Evolutionary conservation across 2,113 vertebrate species (phyloP).

Genomic region (Brachypodius melanocephalos): DNA sequence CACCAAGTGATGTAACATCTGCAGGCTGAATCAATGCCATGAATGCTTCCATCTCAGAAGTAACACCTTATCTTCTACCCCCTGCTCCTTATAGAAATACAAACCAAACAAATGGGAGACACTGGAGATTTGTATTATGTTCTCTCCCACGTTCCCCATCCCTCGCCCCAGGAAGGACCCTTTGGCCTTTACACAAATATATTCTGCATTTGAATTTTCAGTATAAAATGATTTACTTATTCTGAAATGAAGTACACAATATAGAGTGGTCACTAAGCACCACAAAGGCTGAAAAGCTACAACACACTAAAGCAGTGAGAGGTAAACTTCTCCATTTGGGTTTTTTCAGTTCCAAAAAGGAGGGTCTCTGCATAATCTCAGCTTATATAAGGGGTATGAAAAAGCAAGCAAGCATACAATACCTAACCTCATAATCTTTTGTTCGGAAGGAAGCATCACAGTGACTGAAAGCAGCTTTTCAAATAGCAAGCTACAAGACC

Average conservation of each 20-base stretch:
- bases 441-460: not conserved
- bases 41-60: not conserved
- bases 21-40: not conserved
- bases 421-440: not conserved
- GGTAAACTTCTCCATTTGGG: not conserved
- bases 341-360: not conserved
- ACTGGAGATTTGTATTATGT: not conserved
- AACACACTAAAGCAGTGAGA: not conserved
- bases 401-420: not conserved
- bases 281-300: not conserved
- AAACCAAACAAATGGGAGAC: not conserved
- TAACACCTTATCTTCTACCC: not conserved
- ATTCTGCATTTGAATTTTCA: not conserved
- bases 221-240: not conserved
- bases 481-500: not conserved
- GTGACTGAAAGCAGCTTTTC: not conserved
- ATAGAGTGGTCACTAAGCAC: not conserved
- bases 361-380: not conserved
- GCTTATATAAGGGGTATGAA: not conserved
- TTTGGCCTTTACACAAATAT: not conserved
- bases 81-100: fast-evolving
- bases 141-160: not conserved
- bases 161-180: fast-evolving
- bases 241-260: not conserved
- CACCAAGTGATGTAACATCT: not conserved